Evolutionary conservation across 2,888 invertebrate species (phyloP).

Genomic region (Heteropelma amictum): DNA sequence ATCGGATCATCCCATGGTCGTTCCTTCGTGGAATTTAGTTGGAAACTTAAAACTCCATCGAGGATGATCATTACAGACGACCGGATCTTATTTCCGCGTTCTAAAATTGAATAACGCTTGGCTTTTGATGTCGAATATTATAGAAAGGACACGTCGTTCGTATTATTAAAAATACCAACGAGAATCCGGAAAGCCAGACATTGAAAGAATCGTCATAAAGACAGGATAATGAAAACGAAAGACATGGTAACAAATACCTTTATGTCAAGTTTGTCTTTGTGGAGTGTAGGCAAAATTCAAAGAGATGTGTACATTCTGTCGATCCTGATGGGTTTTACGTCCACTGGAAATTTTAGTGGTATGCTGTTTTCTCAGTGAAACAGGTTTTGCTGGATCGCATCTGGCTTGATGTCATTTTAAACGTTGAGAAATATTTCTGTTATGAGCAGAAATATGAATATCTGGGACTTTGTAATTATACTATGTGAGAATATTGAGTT

Average conservation of each 20-base stretch:
- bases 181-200: too few relatives aligned
- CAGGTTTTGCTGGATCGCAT: not conserved
- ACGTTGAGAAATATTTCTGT: not conserved
- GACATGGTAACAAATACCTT: not conserved
- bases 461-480: too few relatives aligned
- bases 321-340: not conserved
- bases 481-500: too few relatives aligned
- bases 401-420: slow-evolving; percentile 11
- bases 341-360: not conserved
- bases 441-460: not conserved
- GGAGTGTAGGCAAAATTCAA: not conserved
- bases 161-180: not conserved
- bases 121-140: too few relatives aligned
- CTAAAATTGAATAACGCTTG: too few relatives aligned
- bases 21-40: slow-evolving; percentile 11
- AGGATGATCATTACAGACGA: not conserved
- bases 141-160: slow-evolving; percentile 12
- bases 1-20: not conserved
- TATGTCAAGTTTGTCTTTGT: too few relatives aligned
- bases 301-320: not conserved
- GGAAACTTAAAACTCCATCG: slow-evolving; percentile 10
- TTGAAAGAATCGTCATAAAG: too few relatives aligned
- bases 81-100: not conserved
- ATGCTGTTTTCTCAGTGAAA: slow-evolving; percentile 1
- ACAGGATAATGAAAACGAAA: not conserved